phyloP scores from a whole-genome alignment of 1,140 invertebrate genomes.

The Chironomus striatipennis region DNA sequence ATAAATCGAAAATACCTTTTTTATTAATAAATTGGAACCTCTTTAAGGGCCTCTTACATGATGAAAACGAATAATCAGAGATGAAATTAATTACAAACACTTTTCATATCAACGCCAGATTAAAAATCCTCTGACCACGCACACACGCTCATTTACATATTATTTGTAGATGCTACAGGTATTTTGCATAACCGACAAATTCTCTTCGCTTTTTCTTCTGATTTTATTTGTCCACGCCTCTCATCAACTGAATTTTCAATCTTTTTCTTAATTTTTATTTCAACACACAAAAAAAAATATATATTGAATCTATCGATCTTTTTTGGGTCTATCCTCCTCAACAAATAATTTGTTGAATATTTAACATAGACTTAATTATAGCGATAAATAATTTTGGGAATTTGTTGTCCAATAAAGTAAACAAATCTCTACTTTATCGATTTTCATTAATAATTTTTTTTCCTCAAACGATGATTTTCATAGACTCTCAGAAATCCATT shows the following conservation, averaged over 20 bases:
- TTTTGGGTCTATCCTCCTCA: not conserved
- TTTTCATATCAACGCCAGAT: slow-evolving; percentile 10
- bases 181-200: slow-evolving; percentile 9
- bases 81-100: slow-evolving; percentile 23
- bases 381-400: slow-evolving; percentile 20
- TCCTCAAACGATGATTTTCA: not conserved
- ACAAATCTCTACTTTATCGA: slow-evolving; percentile 5
- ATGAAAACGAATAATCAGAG: not conserved
- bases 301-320: not conserved
- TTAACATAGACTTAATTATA: slow-evolving; percentile 22
- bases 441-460: slow-evolving; percentile 17
- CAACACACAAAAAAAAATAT: not conserved
- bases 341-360: not conserved
- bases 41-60: too few species aligned
- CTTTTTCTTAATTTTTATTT: not conserved
- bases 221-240: not conserved
- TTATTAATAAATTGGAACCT: too few species aligned
- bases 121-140: not conserved
- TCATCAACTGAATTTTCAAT: not conserved
- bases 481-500: not conserved
- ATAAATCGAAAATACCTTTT: too few species aligned
- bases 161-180: slow-evolving; percentile 12
- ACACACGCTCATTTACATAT: not conserved
- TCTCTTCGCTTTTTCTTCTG: not conserved
- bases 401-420: not conserved